phyloP scores from a whole-genome alignment of 2,113 vertebrate species.

The Calyptommatus sinebrachiatus region DNA sequence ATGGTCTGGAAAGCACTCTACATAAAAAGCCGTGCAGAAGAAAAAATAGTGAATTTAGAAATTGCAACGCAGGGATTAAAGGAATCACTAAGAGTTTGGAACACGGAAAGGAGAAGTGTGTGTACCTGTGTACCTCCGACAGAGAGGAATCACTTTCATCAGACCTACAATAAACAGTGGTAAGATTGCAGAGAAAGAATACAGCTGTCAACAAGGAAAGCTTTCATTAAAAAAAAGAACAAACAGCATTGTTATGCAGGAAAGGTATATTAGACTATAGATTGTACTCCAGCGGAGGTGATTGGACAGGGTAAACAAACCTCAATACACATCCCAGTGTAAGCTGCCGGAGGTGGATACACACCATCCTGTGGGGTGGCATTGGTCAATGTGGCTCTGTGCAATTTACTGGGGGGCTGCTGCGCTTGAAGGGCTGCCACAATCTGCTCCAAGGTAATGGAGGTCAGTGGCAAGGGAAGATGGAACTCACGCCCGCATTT shows the following conservation, averaged over 20 bases:
- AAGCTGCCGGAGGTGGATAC: no score
- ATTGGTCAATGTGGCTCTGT: no score
- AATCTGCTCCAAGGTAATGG: no score
- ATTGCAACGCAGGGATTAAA: conserved; percentile 42
- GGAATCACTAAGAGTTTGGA: conserved; percentile 57
- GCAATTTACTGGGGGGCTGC: no score
- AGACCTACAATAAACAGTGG: conserved; percentile 80
- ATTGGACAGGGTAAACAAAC: no score
- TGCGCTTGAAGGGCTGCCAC: no score
- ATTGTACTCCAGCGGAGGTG: not conserved
- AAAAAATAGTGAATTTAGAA: conserved; percentile 55
- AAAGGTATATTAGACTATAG: conserved; percentile 51
- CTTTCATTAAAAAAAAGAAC: conserved; percentile 53
- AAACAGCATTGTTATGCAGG: conserved; percentile 55
- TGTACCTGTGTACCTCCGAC: conserved; percentile 84
- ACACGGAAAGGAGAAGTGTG: conserved; percentile 66
- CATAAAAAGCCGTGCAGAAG: conserved; percentile 68
- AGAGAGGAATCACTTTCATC: conserved; percentile 85
- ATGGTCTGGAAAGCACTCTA: conserved; percentile 17
- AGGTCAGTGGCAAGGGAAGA: no score
- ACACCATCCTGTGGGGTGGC: no score
- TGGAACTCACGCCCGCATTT: no score
- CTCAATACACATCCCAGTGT: no score
- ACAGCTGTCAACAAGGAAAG: conserved; percentile 71
- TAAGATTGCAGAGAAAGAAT: conserved; percentile 74